Evolutionary conservation across 2,888 invertebrate species (phyloP), one percentile per base, ranked within the genome.

Genomic region (Eueremaeus valkanovi): DNA sequence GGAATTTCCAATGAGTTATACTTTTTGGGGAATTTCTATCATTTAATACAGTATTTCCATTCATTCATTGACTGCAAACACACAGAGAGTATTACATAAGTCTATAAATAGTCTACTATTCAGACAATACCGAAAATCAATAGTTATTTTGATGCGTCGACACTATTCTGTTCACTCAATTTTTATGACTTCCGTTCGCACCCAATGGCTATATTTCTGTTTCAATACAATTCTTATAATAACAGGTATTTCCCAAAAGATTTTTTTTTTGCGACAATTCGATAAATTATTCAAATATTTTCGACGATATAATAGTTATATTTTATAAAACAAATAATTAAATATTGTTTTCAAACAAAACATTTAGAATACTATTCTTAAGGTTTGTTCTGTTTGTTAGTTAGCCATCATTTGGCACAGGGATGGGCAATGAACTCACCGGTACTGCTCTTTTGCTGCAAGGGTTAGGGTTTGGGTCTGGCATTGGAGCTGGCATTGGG

Each of bases 101-200:
- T 36, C 5, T 36, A 45, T 16, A 45, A 45, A 45, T 45, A 45
- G 45, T 13, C 45, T 3, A 45, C 8, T 16, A 45, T 45, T 45
- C 16, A 45, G 45, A 45, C 45, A 45, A 45, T n/a, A n/a, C n/a
- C n/a, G n/a, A 45, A 36, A 45, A 45, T 45, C 45, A 45, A 45
- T 45, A 45, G 5, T 18, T 45, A 3, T 45, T 45, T 45, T 45
- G n/a, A n/a, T n/a, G 45, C 11, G 36, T 36, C 36, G 36, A 36
- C 36, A 36, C 6, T 36, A 36, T 36, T 45, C n/a, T n/a, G 18
- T 45, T 45, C 45, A 13, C 11, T 45, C 9, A 1, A 16, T 51
- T 55, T 55, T 55, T 55, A 24, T 55, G 16, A 27, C 55, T 27
- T 55, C 55, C 55, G 55, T 55, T 55, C 55, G 27, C 55, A 55